These are phyloP conservation scores for Xenopus petersii DNA, from an alignment of 2,797 vertebrate species.

Conservation along the genomic window DNA sequence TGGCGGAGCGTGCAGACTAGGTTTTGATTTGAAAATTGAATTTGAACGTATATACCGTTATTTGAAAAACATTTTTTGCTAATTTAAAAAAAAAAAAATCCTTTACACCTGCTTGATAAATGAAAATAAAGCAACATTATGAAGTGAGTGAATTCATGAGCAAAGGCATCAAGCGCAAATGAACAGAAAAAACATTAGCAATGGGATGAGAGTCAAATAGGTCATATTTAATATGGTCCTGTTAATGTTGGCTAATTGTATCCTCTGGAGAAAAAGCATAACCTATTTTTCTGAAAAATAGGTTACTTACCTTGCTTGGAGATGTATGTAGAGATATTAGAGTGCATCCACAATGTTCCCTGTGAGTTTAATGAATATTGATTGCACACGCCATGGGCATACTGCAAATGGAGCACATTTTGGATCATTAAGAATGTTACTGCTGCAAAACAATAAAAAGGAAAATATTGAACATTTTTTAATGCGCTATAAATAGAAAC, in stretches of 20 bases:
- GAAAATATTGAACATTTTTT: constrained; percentile 52
- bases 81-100: no score
- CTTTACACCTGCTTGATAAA: no score
- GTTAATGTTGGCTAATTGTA: constrained; percentile 36
- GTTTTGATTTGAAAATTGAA: no score
- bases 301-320: constrained; percentile 33
- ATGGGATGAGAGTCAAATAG: neutral
- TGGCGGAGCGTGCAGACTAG: no score
- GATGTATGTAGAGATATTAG: constrained; percentile 35
- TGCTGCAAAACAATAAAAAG: constrained; percentile 52
- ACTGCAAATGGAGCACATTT: constrained; percentile 49
- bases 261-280: constrained; percentile 28
- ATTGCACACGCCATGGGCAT: constrained; percentile 51
- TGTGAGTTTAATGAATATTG: constrained; percentile 54
- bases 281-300: constrained; percentile 31
- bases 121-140: no score
- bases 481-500: constrained; percentile 41
- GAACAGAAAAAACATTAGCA: neutral
- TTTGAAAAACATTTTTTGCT: no score
- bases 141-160: no score
- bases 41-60: no score
- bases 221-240: neutral
- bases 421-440: constrained; percentile 52
- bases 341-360: constrained; percentile 19
- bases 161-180: no score